These are phyloP conservation scores for Zenarchopterus dispar DNA, from an alignment of 2,797 vertebrate species.

Conservation along the genomic window DNA sequence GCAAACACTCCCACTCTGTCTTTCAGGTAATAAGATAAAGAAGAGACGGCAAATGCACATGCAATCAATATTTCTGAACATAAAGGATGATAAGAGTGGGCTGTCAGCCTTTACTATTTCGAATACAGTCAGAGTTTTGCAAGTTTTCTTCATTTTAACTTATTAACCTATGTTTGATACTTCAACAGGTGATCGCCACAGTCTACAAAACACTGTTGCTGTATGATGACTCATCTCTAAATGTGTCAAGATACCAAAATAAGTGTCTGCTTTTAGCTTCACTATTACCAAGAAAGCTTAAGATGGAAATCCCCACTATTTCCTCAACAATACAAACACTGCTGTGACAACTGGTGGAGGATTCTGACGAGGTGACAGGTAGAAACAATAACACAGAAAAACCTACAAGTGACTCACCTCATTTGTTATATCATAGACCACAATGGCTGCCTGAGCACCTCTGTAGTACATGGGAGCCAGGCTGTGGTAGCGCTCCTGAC, in stretches of 20 bases:
- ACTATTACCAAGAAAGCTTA: not conserved
- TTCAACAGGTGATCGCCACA: too few relatives aligned
- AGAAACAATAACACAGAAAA: not conserved
- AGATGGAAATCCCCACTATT: slow-evolving; percentile 10
- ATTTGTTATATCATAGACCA: slow-evolving; percentile 98
- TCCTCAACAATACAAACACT: not conserved
- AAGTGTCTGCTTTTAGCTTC: slow-evolving; percentile 5
- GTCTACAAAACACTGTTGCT: too few relatives aligned
- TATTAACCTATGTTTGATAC: too few relatives aligned
- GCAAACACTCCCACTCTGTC: too few relatives aligned
- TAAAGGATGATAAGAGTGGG: too few relatives aligned
- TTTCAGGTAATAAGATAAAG: too few relatives aligned
- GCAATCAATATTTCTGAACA: too few relatives aligned
- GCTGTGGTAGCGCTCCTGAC: slow-evolving; percentile 98
- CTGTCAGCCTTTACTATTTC: too few relatives aligned
- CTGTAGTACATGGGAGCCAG: slow-evolving; percentile 99
- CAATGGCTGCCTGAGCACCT: slow-evolving; percentile 98
- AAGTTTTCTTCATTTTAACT: too few relatives aligned
- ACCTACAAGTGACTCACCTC: slow-evolving; percentile 85
- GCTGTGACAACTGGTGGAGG: not conserved
- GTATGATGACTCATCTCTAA: slow-evolving; percentile 15
- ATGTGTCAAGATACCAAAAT: slow-evolving; percentile 15
- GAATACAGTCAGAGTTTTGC: too few relatives aligned
- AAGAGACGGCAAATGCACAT: too few relatives aligned
- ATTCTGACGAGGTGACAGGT: not conserved